Base-by-base conservation (phyloP, 2,113 vertebrate genomes). In the Sarotherodon lohbergeri region DNA sequence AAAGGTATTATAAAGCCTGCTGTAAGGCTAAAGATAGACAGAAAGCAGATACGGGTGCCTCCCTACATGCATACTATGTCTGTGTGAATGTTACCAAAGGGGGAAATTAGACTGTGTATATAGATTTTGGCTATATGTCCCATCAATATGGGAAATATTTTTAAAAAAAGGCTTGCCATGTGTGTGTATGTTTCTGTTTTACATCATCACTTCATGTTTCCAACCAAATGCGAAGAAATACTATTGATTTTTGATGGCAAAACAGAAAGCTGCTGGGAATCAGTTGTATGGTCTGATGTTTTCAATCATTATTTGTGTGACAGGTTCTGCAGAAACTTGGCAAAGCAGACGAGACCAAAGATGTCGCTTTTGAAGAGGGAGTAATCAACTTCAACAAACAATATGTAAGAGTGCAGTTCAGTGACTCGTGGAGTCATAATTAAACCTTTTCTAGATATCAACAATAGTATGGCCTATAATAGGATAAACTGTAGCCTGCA, bases 371-470 rank as follows among this genome's bases (percentile, higher is more conserved):
- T 82, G 98, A 99, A 93, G 98, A 99, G 86, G 98, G 97, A 4
- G 99, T 99, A 82, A 98, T 98, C 91, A 99, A 99, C 95, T 99
- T 99, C 96, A 98, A 97, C 95, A 99, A 99, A 94, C 99, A 99
- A 96, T 96, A 99, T 96, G 99, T 99, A 93, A 89, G 90, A 8
- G 39, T 78, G 36, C 59, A 66, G 4, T 61, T 46, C 16, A n/a
- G 73, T 78, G 71, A 19, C 16, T 50, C 71, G 11, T 27, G 6
- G 41, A 76, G 68, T 76, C 68, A 76, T 52, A 32, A 78, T 78
- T 32, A 78, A 50, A 32, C 24, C 19, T 63, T 61, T 9, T n/a
- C 29, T 16, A 24, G 10, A 50, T 66, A 59, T 82, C 27, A 39
- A 19, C 22, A 57, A 34, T 41, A 46, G 12, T 41, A 34, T 5